Evolutionary conservation across 2,113 vertebrate genomes (phyloP), one percentile per base, ranked within the genome.

Genomic region (Equus przewalskii): DNA sequence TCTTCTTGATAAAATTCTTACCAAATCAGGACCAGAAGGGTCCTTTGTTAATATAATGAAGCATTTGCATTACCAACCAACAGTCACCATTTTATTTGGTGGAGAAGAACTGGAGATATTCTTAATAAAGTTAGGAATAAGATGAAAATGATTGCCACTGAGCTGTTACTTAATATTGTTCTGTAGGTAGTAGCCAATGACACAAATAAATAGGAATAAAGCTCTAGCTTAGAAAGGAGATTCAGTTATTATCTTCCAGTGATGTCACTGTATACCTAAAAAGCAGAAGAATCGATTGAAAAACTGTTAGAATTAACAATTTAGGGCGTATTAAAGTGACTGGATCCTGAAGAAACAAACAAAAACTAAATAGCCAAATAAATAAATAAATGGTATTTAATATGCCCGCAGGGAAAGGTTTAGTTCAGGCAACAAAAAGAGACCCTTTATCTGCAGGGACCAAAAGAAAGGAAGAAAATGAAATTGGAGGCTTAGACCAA

Each of bases 371-470:
- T 65, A 79, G 51, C 6, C 21, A 75, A 91, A 60, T 73, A 91
- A 83, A 28, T 67, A 91, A 83, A 36, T 46, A 93, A 95, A 75
- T 30, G 44, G 24, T 19, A 51, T 90, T 87, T 51, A 89, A 51
- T 89, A 58, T 70, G 33, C 36, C 10, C 80, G 30, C 13, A 41
- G n/a, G 14, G 83, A 82, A 67, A 75, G 0, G 7, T 75, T 51
- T 95, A 73, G 24, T n/a, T 79, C 11, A 76, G 54, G 9, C 54
- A 91, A 64, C 12, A 81, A 75, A 69, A 93, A 28, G 19, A 46
- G 24, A 54, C 46, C 3, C 7, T 65, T 70, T 93, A 36, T 95
- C 24, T 51, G 33, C 24, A 49, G 41, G 3, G 49, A 94, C 28
- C 76, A 70, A 51, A 58, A 56, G 28, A 91, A 79, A 70, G 8